phyloP scores from a whole-genome alignment of 2,888 invertebrate genomes.

The Lamproptera curius region DNA sequence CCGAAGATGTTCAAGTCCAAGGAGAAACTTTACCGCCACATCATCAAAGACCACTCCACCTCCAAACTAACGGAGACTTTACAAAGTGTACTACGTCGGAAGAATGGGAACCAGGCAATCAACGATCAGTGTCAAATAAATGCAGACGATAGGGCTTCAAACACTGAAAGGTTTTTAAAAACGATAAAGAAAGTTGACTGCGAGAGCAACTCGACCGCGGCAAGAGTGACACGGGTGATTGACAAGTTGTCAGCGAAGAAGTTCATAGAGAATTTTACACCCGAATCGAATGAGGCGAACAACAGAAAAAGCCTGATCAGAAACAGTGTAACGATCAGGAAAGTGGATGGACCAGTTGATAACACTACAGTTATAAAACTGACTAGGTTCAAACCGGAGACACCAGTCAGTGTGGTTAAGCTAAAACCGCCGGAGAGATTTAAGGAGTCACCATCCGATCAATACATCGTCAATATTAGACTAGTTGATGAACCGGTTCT shows the following conservation, averaged over 20 bases:
- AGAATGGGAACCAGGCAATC: conserved; percentile 23
- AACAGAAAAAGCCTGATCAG: conserved; percentile 26
- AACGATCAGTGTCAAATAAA: conserved; percentile 15
- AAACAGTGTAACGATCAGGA: conserved; percentile 35
- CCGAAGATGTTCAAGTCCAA: conserved; percentile 40
- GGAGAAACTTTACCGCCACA: conserved; percentile 41
- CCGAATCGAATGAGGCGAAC: conserved; percentile 36
- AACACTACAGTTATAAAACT: conserved; percentile 43
- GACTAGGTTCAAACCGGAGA: conserved; percentile 37
- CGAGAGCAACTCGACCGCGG: conserved; percentile 23
- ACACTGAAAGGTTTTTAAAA: conserved; percentile 35
- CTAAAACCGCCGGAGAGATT: conserved; percentile 50
- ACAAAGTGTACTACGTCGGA: conserved; percentile 49
- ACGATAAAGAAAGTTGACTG: conserved; percentile 45
- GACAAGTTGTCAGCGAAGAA: conserved; percentile 50
- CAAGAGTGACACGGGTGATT: conserved; percentile 36
- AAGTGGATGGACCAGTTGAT: conserved; percentile 15
- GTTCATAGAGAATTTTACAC: conserved; percentile 59
- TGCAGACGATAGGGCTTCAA: conserved; percentile 6
- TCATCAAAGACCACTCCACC: conserved; percentile 40
- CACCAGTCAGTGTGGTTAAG: conserved; percentile 9
- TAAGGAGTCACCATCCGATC: conserved; percentile 30
- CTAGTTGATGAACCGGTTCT: conserved; percentile 30
- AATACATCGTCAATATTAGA: conserved; percentile 35
- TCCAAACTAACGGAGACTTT: conserved; percentile 59